A percentile compares a stretch with the other conserved stretches of the same genome.
phyloP scores from a whole-genome alignment of 2,888 invertebrate genomes.

The Deilephila elpenor region DNA sequence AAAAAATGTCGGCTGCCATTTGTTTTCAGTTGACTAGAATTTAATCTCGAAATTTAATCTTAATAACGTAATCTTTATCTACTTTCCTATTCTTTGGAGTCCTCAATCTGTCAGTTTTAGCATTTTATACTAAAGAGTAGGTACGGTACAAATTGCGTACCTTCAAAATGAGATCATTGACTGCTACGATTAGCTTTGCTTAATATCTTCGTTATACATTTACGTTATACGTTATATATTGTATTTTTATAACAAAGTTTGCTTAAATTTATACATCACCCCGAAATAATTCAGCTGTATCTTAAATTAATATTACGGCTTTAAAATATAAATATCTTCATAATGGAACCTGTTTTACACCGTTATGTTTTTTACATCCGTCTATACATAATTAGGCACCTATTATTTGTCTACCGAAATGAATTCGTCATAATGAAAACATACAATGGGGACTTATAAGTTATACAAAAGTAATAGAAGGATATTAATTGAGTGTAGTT shows the following conservation, averaged over 20 bases:
- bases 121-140: neutral
- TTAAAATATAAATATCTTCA: too few relatives aligned
- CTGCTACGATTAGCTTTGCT: neutral
- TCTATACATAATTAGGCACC: neutral
- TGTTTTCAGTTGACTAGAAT: neutral
- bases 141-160: neutral
- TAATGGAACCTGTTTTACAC: too few relatives aligned
- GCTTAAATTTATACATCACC: too few relatives aligned
- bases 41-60: constrained; percentile 4
- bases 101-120: neutral
- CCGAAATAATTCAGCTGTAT: too few relatives aligned
- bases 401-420: neutral
- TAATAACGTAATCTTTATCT: neutral
- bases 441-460: neutral
- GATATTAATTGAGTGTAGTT: neutral
- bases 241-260: too few relatives aligned
- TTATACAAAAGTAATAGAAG: neutral
- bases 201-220: too few relatives aligned
- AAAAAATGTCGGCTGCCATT: neutral
- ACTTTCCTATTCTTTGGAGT: neutral
- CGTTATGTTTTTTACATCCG: neutral
- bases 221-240: too few relatives aligned
- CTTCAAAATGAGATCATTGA: constrained; percentile 6
- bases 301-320: too few relatives aligned
- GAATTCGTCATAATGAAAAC: neutral